A percentile compares a stretch with the other conserved stretches of the same genome.
phyloP scores from a whole-genome alignment of 2,113 vertebrate species.

The Alligator sinensis region DNA sequence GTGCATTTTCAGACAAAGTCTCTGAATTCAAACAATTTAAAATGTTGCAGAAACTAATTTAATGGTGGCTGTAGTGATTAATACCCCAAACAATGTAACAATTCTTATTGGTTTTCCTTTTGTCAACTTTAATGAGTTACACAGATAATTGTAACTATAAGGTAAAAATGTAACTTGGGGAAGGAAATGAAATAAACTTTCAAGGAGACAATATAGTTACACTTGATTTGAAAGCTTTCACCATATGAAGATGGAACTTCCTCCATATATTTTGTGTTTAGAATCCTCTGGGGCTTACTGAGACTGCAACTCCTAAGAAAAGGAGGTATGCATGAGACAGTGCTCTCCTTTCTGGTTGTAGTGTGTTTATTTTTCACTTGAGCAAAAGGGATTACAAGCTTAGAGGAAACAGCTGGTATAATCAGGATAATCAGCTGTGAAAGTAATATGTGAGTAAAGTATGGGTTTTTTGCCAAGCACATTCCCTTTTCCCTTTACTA shows the following conservation, averaged over 20 bases:
- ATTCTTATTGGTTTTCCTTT: not conserved
- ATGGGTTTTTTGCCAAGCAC: not conserved
- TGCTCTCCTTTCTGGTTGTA: not conserved
- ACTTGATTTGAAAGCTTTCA: not conserved
- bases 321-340: not conserved
- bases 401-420: not conserved
- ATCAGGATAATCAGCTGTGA: not conserved
- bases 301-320: not conserved
- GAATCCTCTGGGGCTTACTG: not conserved
- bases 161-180: not conserved
- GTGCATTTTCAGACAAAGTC: not conserved
- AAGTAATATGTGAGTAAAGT: not conserved
- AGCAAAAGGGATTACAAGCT: not conserved
- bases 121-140: not conserved
- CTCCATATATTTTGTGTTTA: not conserved
- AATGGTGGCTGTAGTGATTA: not conserved
- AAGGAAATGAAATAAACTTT: not conserved
- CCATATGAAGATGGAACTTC: accelerated
- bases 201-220: not conserved
- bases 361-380: not conserved
- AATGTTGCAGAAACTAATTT: not conserved
- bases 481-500: not conserved
- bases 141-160: not conserved
- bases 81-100: not conserved
- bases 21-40: not conserved